Percentiles rank a stretch among this genome's conserved stretches.
Conservation (phyloP, 2,797 vertebrate species). For the Enteromius radiatus region DNA sequence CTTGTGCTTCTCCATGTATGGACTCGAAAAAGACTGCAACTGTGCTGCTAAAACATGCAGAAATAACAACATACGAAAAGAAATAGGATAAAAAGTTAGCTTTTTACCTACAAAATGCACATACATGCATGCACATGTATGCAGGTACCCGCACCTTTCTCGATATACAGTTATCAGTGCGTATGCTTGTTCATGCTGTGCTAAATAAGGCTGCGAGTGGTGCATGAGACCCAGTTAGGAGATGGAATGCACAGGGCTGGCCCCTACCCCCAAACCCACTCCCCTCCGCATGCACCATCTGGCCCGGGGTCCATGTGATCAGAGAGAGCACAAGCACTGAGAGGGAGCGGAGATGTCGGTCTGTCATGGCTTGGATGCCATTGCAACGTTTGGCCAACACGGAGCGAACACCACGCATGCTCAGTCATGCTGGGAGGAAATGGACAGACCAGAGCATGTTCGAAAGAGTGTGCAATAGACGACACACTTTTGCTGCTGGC, state of each 20-base stretch:
- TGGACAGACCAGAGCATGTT: background rate
- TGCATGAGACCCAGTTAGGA: conserved; percentile 48
- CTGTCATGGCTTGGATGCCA: conserved; percentile 6
- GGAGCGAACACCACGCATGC: conserved; percentile 19
- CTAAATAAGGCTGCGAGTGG: conserved; percentile 46
- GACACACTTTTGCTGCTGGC: background rate
- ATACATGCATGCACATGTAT: background rate
- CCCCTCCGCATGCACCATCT: conserved; percentile 54
- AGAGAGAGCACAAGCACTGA: conserved; percentile 11
- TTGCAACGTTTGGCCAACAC: background rate
- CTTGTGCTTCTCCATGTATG: conserved; percentile 13
- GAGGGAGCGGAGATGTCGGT: conserved; percentile 7
- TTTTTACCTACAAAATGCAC: background rate
- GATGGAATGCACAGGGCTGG: conserved; percentile 39
- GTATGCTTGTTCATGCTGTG: conserved; percentile 44
- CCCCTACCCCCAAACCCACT: conserved; percentile 20
- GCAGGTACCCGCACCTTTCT: background rate
- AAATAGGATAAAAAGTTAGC: background rate
- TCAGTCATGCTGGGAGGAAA: conserved; percentile 37
- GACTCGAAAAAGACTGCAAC: background rate
- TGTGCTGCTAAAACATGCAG: background rate
- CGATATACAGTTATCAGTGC: background rate
- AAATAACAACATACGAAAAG: background rate
- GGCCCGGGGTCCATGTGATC: conserved; percentile 50
- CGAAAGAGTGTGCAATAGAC: background rate